Evolutionary conservation across 2,888 invertebrate genomes (phyloP), one percentile per base, ranked within the genome.

Genomic region (Drosophila merina): DNA sequence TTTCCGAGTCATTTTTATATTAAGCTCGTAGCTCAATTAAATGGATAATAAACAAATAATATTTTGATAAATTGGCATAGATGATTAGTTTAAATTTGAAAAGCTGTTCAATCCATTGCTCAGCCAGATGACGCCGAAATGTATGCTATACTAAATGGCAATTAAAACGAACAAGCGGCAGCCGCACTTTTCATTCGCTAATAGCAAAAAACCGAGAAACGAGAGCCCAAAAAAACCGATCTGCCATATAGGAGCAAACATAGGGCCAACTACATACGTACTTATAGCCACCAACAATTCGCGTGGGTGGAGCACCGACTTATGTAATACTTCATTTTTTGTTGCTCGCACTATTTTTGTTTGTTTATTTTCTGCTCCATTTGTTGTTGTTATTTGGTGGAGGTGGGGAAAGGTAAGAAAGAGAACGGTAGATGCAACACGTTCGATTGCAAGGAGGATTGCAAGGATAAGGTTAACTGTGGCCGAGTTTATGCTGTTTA

Each of bases 261-360:
- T 44, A 74, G 45, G 56, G 55, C 57, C 58, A 76, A 64, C 62
- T 60, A 71, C 48, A 51, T 64, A 42, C 40, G 40, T 54, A 28
- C 25, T 25, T 54, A 52, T 54, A 2, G 40, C 63, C 69, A 42
- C 54, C 56, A 59, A 45, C 59, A 55, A 56, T 26, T 60, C 52
- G 31, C 40, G 88, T 79, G 77, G 88, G 83, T 88, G 88, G 83
- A 83, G 83, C 84, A 64, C 70, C 74, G 79, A 77, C 83, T 87
- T 83, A 87, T 83, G 82, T 87, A 83, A 83, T 67, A 73, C 55
- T 75, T 72, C 64, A 60, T 85, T 82, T 87, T 76, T 85, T 82
- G 72, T 86, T 82, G 56, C 51, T 57, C 8, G 76, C 57, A 47
- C 36, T 33, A 55, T 47, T 47, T 45, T 49, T 57, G 54, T 64